Conservation (phyloP, 2,113 vertebrate genomes). For the Brachyistius frenatus region DNA sequence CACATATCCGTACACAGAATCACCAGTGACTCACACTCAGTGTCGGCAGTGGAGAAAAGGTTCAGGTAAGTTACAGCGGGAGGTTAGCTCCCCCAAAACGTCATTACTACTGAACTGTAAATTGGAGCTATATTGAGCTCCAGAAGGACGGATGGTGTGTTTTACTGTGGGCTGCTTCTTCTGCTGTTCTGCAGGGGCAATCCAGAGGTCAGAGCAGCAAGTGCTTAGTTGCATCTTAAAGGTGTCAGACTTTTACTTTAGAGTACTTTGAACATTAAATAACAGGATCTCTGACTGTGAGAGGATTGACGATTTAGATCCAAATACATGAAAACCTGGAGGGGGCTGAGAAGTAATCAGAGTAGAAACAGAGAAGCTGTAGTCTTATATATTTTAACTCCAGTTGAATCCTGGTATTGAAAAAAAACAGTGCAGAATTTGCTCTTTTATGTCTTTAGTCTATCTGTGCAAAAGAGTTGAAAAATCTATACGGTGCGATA, state of each 20-base stretch:
- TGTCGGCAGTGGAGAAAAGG: slow-evolving; percentile 9
- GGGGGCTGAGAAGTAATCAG: not conserved
- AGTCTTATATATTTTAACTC: no score
- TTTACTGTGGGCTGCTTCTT: not conserved
- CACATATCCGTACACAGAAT: slow-evolving; percentile 57
- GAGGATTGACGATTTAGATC: not conserved
- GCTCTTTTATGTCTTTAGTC: not conserved
- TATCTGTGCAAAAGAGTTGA: not conserved
- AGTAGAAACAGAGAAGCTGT: no score
- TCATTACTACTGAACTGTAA: not conserved
- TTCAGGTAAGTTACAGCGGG: slow-evolving; percentile 43
- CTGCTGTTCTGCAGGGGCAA: not conserved
- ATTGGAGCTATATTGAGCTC: not conserved
- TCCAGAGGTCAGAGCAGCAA: no score
- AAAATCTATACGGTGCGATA: not conserved
- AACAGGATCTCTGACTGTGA: no score
- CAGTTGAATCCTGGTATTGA: no score
- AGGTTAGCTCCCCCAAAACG: not conserved
- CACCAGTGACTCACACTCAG: slow-evolving; percentile 20
- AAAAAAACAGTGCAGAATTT: not conserved
- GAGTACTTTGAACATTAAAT: not conserved
- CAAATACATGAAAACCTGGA: not conserved
- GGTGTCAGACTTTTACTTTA: not conserved
- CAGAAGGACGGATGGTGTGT: not conserved
- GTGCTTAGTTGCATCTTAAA: not conserved